phyloP scores from a whole-genome alignment of 2,113 vertebrate species.

The Tiliqua scincoides region DNA sequence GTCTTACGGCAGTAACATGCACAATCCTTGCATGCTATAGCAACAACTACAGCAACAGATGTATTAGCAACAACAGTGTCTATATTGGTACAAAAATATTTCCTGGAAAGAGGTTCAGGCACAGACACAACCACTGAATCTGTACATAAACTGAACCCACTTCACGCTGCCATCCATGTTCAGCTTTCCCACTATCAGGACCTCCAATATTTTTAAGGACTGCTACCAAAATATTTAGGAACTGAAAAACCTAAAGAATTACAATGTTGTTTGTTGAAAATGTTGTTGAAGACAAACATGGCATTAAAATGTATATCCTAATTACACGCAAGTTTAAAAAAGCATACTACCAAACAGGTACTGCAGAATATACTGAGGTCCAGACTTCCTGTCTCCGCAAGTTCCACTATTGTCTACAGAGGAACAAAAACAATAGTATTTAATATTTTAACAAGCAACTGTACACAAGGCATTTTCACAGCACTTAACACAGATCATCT shows the following conservation, averaged over 20 bases:
- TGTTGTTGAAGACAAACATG: neutral
- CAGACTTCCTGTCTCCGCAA: constrained; percentile 96
- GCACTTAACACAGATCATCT: neutral
- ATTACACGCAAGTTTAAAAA: constrained; percentile 27
- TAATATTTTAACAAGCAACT: constrained; percentile 28
- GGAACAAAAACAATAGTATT: constrained; percentile 37
- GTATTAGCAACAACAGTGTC: neutral
- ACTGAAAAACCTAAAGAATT: neutral
- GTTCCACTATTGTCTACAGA: constrained; percentile 94
- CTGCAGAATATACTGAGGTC: constrained; percentile 99
- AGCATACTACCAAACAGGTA: constrained; percentile 92
- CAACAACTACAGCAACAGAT: neutral
- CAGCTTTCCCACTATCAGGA: neutral
- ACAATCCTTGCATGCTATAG: neutral
- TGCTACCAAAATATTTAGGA: neutral
- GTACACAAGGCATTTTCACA: neutral
- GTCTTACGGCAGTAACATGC: neutral
- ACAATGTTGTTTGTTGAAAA: neutral
- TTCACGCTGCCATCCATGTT: neutral
- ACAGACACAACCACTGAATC: neutral
- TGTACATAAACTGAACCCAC: neutral
- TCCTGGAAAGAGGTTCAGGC: neutral
- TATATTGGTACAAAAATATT: neutral
- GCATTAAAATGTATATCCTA: constrained; percentile 27
- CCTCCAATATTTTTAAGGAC: neutral